phyloP scores from a whole-genome alignment of 2,113 vertebrate genomes.

The Barnardius zonarius region DNA sequence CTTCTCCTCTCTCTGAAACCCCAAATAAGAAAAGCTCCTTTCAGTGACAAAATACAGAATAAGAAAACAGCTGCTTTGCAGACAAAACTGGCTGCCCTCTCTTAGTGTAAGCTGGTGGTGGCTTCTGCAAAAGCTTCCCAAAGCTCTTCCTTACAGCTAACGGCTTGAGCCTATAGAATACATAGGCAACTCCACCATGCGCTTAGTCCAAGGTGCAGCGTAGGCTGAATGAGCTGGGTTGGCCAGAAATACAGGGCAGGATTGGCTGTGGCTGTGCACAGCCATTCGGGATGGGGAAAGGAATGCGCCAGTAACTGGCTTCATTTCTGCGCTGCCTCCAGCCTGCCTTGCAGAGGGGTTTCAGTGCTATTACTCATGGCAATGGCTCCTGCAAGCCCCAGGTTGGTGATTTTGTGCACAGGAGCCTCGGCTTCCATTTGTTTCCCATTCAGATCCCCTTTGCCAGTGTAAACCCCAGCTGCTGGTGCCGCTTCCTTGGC shows the following conservation, averaged over 20 bases:
- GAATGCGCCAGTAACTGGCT: background rate
- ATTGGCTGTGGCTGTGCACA: background rate
- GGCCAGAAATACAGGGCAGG: background rate
- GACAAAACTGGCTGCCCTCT: background rate
- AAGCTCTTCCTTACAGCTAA: background rate
- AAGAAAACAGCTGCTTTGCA: background rate
- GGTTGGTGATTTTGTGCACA: background rate
- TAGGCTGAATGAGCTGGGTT: background rate
- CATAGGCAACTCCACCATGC: rapidly evolving
- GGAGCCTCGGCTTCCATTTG: background rate
- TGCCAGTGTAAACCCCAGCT: rapidly evolving
- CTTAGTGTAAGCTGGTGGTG: background rate
- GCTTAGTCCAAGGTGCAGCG: rapidly evolving
- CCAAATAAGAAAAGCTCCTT: background rate
- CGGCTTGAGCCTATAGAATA: background rate
- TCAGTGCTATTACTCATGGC: background rate
- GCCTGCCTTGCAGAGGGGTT: background rate
- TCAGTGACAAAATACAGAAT: background rate
- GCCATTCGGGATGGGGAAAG: background rate
- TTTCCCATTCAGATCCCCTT: background rate
- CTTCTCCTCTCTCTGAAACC: background rate
- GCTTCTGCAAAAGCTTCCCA: background rate
- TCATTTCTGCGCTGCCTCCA: background rate
- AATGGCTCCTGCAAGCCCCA: background rate
- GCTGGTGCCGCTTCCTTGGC: background rate